phyloP scores from a whole-genome alignment of 2,113 vertebrate genomes.

The Bucco capensis region DNA sequence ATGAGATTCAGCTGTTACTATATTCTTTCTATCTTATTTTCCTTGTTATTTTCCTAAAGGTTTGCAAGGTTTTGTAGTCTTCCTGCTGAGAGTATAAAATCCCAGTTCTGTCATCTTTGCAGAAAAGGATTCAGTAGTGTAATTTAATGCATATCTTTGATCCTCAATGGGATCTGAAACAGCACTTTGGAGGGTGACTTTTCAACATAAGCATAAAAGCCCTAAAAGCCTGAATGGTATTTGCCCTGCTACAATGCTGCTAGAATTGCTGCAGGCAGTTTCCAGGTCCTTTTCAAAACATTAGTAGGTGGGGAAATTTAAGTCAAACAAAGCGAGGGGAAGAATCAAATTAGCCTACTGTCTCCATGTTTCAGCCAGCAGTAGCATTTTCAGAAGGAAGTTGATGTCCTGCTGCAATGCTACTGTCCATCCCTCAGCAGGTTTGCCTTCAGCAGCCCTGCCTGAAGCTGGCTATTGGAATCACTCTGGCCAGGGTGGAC shows the following conservation, averaged over 20 bases:
- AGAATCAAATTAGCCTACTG: accelerated
- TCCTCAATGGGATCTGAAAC: slow-evolving; percentile 1
- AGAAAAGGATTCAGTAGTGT: neutral
- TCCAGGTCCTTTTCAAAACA: neutral
- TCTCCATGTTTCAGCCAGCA: neutral
- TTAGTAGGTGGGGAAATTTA: neutral
- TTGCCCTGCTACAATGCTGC: neutral
- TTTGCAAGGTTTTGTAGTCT: neutral
- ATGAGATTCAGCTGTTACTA: neutral
- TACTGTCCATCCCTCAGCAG: neutral
- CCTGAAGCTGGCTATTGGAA: neutral
- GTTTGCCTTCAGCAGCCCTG: neutral
- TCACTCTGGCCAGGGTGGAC: accelerated
- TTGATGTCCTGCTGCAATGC: neutral
- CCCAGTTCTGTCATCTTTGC: slow-evolving; percentile 5
- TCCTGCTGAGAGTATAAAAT: slow-evolving; percentile 9
- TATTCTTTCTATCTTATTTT: neutral
- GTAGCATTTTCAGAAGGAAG: neutral
- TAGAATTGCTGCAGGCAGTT: neutral
- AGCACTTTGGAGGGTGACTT: slow-evolving; percentile 23
- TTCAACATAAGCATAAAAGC: slow-evolving; percentile 12
- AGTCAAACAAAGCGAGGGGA: neutral
- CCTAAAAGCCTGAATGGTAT: neutral
- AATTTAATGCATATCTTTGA: slow-evolving; percentile 29
- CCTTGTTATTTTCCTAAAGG: neutral